phyloP scores from a whole-genome alignment of 2,113 vertebrate genomes.

The Thalassoma bifasciatum region DNA sequence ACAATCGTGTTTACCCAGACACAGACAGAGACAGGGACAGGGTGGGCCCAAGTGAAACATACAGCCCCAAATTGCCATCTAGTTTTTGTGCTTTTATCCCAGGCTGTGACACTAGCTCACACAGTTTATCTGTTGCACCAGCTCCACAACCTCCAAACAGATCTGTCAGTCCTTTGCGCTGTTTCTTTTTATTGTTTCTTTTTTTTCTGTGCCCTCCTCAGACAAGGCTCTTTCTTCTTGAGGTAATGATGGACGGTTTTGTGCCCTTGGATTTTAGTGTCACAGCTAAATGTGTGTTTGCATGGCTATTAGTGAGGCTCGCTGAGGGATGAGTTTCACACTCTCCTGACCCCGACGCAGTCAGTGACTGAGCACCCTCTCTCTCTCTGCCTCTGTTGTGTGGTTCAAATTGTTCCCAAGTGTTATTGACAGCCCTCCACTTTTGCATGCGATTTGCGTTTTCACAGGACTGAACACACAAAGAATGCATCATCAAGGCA shows the following conservation, averaged over 20 bases:
- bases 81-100: constrained; percentile 43
- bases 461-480: constrained; percentile 8
- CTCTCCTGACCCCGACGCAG: constrained; percentile 55
- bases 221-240: constrained; percentile 45
- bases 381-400: constrained; percentile 25
- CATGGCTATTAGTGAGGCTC: constrained; percentile 77
- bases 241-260: constrained; percentile 69
- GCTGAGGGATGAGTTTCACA: constrained; percentile 62
- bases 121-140: constrained; percentile 45
- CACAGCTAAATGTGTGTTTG: constrained; percentile 78
- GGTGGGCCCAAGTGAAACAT: constrained; percentile 58
- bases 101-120: constrained; percentile 29
- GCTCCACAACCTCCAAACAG: constrained; percentile 46
- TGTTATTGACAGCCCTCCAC: constrained; percentile 45
- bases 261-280: constrained; percentile 69
- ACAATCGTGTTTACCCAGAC: constrained; percentile 57
- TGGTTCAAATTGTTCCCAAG: constrained; percentile 49
- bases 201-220: constrained; percentile 57
- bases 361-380: constrained; percentile 45
- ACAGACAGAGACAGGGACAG: constrained; percentile 55
- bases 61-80: constrained; percentile 57
- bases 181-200: constrained; percentile 45
- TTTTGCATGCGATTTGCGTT: constrained; percentile 39
- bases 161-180: constrained; percentile 51
- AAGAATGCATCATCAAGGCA: constrained; percentile 32